Conservation (phyloP, 2,888 invertebrate genomes). For the Drosophila kuntzei region DNA sequence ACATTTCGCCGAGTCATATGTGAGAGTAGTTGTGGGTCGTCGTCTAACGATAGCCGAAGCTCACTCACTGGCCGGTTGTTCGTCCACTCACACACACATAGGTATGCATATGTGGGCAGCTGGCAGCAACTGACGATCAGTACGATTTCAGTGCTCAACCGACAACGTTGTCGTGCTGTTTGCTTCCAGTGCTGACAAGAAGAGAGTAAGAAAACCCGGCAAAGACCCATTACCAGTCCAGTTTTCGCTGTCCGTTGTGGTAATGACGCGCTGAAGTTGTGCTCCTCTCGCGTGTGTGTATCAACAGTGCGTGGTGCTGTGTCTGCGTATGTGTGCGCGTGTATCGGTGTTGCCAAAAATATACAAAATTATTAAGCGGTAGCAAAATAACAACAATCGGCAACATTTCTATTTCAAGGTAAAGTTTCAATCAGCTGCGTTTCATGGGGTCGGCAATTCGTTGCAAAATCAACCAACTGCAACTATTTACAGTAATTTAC, state of each 20-base stretch:
- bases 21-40: constrained; percentile 39
- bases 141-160: constrained; percentile 71
- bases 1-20: constrained; percentile 20
- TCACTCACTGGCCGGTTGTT: constrained; percentile 24
- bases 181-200: constrained; percentile 54
- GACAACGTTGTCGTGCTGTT: constrained; percentile 48
- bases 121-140: constrained; percentile 58
- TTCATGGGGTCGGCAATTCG: constrained; percentile 4
- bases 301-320: constrained; percentile 21
- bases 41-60: constrained; percentile 49
- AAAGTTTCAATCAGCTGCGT: constrained; percentile 54
- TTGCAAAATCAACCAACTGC: constrained; percentile 21
- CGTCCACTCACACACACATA: constrained; percentile 6
- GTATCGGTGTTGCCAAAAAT: constrained; percentile 68
- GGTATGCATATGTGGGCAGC: constrained; percentile 10
- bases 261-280: constrained; percentile 61
- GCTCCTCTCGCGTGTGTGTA: constrained; percentile 25
- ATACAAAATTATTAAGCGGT: constrained; percentile 47
- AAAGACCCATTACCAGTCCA: constrained; percentile 58
- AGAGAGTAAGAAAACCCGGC: constrained; percentile 41
- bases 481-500: constrained; percentile 19
- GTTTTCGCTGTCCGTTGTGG: constrained; percentile 53
- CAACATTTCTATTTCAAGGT: constrained; percentile 63
- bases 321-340: constrained; percentile 23
- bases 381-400: constrained; percentile 31